These are phyloP conservation scores for Hyposoter didymator DNA, from an alignment of 2,888 invertebrate genomes.

Conservation along the genomic window DNA sequence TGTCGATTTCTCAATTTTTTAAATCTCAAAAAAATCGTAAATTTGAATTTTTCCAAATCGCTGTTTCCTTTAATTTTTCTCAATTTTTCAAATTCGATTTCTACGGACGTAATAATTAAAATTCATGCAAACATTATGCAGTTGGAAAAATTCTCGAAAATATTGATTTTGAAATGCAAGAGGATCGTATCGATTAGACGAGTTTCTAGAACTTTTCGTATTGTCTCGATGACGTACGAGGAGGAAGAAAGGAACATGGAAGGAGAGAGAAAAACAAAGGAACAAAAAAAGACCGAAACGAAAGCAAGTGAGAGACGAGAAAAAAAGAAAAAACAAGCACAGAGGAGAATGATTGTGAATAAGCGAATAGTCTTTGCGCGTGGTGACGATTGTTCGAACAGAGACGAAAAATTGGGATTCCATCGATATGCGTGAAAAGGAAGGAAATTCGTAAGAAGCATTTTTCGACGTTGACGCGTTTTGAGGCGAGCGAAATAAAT, in stretches of 20 bases:
- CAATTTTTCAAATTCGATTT: neutral
- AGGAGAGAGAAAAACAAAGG: neutral
- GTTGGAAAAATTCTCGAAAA: neutral
- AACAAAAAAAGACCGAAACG: neutral
- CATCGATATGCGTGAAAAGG: neutral
- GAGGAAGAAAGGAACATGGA: neutral
- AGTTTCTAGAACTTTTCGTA: constrained; percentile 1
- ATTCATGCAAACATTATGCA: neutral
- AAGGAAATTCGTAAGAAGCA: neutral
- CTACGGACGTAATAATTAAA: neutral
- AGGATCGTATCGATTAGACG: neutral
- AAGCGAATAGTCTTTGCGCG: neutral
- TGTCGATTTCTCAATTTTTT: neutral
- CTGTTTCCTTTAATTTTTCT: neutral
- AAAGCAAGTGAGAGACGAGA: neutral
- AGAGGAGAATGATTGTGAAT: neutral
- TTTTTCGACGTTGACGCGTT: neutral
- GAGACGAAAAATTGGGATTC: neutral
- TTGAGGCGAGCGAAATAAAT: neutral
- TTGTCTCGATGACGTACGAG: neutral
- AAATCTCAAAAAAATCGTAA: no score
- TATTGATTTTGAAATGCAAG: neutral
- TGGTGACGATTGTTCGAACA: neutral
- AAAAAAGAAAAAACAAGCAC: neutral
- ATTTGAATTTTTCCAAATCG: no score